Evolutionary conservation across 1,140 invertebrate genomes (phyloP).

Genomic region (Lepidurus arcticus): DNA sequence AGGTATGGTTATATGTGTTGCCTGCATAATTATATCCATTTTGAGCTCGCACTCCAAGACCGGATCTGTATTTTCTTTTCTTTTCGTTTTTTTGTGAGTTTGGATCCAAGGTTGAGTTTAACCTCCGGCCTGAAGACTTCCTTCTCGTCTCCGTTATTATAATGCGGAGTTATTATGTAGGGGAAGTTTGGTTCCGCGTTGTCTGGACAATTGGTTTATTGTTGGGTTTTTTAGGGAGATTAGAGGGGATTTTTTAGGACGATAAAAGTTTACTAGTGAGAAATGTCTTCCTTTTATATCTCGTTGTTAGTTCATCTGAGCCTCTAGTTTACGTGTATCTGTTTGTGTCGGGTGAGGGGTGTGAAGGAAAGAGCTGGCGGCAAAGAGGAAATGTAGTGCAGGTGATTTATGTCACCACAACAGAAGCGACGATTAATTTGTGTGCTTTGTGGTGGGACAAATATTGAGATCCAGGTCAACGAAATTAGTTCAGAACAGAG

Average conservation of each 20-base stretch:
- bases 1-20: neutral
- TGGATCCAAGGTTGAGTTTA: neutral
- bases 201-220: conserved; percentile 5
- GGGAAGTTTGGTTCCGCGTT: conserved; percentile 5
- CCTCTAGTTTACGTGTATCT: no score
- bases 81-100: neutral
- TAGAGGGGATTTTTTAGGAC: neutral
- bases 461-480: no score
- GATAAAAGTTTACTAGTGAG: neutral
- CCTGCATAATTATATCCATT: conserved; percentile 15
- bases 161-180: neutral
- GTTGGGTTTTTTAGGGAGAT: neutral
- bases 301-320: no score
- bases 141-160: neutral
- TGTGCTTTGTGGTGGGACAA: no score
- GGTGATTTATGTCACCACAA: no score
- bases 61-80: neutral
- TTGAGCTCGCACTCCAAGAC: neutral
- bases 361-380: no score
- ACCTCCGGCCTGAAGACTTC: neutral
- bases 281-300: no score
- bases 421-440: no score
- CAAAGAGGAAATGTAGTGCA: no score
- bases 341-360: no score
- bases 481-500: no score